These are phyloP conservation scores for Blastobasis adustella DNA, from an alignment of 2,888 invertebrate species.

Conservation along the genomic window DNA sequence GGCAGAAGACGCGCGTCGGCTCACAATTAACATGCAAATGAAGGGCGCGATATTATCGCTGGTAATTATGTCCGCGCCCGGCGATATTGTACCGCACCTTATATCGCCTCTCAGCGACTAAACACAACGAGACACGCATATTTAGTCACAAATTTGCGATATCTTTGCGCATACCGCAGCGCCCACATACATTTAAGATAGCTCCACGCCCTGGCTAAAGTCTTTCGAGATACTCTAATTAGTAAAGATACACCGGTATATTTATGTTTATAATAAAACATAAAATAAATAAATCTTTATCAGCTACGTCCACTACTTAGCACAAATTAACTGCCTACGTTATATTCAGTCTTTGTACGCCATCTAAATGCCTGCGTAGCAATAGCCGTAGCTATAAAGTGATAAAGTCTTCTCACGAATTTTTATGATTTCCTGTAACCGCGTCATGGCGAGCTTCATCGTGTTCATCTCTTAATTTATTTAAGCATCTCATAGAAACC, in stretches of 20 bases:
- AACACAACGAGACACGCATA: slow-evolving; percentile 37
- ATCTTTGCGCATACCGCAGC: background rate
- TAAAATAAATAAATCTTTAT: too few species aligned
- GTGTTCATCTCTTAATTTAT: slow-evolving; percentile 60
- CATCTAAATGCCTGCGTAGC: too few species aligned
- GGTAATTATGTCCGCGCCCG: slow-evolving; percentile 61
- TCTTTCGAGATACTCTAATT: too few species aligned
- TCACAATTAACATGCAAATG: slow-evolving; percentile 71
- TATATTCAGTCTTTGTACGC: too few species aligned
- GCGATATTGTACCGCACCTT: slow-evolving; percentile 57
- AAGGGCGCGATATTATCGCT: slow-evolving; percentile 66
- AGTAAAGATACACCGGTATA: too few species aligned
- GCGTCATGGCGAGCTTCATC: slow-evolving; percentile 27
- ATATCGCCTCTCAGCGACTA: slow-evolving; percentile 39
- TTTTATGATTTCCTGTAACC: slow-evolving; percentile 65
- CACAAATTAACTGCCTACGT: too few species aligned
- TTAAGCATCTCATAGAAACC: slow-evolving; percentile 45
- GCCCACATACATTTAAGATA: background rate
- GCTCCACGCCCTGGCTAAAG: too few species aligned
- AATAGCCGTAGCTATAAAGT: slow-evolving; percentile 6
- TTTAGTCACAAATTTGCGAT: slow-evolving; percentile 20
- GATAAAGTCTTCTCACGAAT: slow-evolving; percentile 61
- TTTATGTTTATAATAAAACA: too few species aligned
- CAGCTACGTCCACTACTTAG: too few species aligned
- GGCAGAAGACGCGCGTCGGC: slow-evolving; percentile 2